Base-by-base conservation (phyloP, 2,113 vertebrate species). In the Etia nguti region DNA sequence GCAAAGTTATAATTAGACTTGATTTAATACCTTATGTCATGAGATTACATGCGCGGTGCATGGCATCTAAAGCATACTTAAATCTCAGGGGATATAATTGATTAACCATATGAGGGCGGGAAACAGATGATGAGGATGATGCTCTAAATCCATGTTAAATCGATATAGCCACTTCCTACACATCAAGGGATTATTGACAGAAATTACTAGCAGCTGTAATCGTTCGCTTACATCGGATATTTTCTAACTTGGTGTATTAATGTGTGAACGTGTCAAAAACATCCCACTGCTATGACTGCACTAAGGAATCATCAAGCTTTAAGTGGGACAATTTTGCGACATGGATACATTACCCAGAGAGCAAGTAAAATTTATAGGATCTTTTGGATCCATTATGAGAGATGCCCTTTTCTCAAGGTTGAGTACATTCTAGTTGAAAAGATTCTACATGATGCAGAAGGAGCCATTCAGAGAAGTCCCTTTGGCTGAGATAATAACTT, bases 401-500 rank as follows among this genome's bases (percentile, higher is more conserved):
- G 60, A 83, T 93, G 94, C 90, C 94, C 94, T 95, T 92, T 88
- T 79, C 87, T 93, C 94, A 96, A 96, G 95, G 95, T 96, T 95
- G 92, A 92, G 86, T 43, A 87, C 89, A 92, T 90, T 92, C 90
- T 89, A 84, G 91, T 52, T 85, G 87, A 90, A 90, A 89, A 92
- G 65, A 93, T 88, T 91, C 81, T 82, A 88, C 82, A 83, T 80
- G 91, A 90, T 91, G 88, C 91, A 90, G 89, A 92, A 91, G 92
- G 92, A 94, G 88, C 90, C 90, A 92, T 95, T 95, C 88, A 81
- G 85, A 95, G 90, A 91, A 89, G 92, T 96, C 93, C 94, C 92
- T 92, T 94, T 88, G 90, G 94, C 86, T 93, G 88, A 94, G 95
- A 96, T 97, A 95, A 96, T 96, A 96, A 96, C 95, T 96, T 96